Evolutionary conservation across 2,888 invertebrate species (phyloP).

Genomic region (Mactromeris polynyma): DNA sequence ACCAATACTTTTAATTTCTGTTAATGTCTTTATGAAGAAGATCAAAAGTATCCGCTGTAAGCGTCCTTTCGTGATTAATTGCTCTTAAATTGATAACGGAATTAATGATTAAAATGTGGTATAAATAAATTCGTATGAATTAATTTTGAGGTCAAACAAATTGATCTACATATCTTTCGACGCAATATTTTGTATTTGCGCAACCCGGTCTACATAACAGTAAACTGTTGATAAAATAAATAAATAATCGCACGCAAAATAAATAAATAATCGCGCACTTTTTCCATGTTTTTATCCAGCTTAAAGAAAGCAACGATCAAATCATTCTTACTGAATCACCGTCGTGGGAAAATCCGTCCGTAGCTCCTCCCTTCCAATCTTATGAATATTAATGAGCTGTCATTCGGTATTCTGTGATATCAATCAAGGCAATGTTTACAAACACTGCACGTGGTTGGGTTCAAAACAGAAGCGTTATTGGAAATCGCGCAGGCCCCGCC

Average conservation of each 20-base stretch:
- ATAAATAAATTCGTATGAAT: slow-evolving; percentile 33
- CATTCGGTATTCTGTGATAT: neutral
- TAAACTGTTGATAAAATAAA: too few species aligned
- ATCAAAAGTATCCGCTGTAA: slow-evolving; percentile 39
- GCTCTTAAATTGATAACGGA: slow-evolving; percentile 44
- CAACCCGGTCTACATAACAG: neutral
- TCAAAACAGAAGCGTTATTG: slow-evolving; percentile 25
- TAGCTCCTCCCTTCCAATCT: slow-evolving; percentile 24
- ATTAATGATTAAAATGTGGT: slow-evolving; percentile 35
- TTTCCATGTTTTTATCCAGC: neutral
- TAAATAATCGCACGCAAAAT: neutral
- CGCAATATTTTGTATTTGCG: neutral
- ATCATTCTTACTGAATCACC: slow-evolving; percentile 30
- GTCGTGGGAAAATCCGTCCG: slow-evolving; percentile 24
- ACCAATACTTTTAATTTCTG: slow-evolving; percentile 40
- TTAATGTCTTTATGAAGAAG: slow-evolving; percentile 40
- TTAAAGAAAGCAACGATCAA: neutral
- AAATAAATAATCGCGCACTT: neutral
- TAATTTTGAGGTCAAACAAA: slow-evolving; percentile 28
- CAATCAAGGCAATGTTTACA: slow-evolving; percentile 50
- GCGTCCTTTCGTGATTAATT: slow-evolving; percentile 45
- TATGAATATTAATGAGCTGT: slow-evolving; percentile 22
- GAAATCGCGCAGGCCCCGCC: slow-evolving; percentile 25
- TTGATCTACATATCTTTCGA: slow-evolving; percentile 39
- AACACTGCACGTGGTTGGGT: slow-evolving; percentile 33